Evolutionary conservation across 2,113 vertebrate genomes (phyloP), one percentile per base, ranked within the genome.

Genomic region (Muntiacus reevesi): DNA sequence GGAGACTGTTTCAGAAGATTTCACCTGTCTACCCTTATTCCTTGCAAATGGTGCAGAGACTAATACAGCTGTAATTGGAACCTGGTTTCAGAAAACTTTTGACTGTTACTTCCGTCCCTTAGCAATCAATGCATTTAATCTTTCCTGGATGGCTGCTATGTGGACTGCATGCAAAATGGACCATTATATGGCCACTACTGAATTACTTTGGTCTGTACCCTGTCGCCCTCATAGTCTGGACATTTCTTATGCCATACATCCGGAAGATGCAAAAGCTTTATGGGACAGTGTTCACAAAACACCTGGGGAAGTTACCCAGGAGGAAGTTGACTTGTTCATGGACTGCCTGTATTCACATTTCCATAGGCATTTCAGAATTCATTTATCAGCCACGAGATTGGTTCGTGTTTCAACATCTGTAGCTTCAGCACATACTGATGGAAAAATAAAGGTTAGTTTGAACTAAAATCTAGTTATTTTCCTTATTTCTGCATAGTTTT

Each of bases 81-180:
- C 98, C 9, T 99, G 99, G 99, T 99, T 99, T 97, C 98, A 99
- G 98, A 99, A 98, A 97, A 99, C 98, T 25, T 99, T 99, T 9
- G 99, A 99, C 98, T 99, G 99, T 97, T 98, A 87, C 96, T 99
- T 99, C 47, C 99, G 99, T 76, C 98, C 98, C 0, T 98, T 99
- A 97, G 96, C 98, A 54, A 98, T 99, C 97, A 99, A 93, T 96
- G 99, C 99, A 0, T 99, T 99, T 43, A 99, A 98, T 95, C 99
- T 99, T n/a, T 98, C 99, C 19, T 99, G 99, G 99, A 99, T 99
- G 98, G 98, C 98, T 74, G 99, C 99, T 1, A 98, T 99, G 97
- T 99, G 99, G 99, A 99, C 99, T 6, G 99, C 99, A 43, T 99
- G 99, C 97, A 98, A 99, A 95, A 43, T 97, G 11, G 99, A 99